phyloP scores from a whole-genome alignment of 2,797 vertebrate genomes.

The Chelon labrosus region DNA sequence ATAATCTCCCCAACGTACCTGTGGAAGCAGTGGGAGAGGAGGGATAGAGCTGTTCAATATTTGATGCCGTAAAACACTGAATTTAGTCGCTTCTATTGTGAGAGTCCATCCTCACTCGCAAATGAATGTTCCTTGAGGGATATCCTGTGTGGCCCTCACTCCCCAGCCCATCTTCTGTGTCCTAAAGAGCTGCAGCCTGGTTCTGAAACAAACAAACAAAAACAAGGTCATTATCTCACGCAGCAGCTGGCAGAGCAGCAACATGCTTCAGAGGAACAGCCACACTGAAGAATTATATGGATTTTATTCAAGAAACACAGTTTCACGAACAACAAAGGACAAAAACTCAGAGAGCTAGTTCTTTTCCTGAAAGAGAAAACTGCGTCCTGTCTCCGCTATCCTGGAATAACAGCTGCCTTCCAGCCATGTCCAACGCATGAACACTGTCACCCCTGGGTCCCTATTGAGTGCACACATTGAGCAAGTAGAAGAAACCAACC shows the following conservation, averaged over 20 bases:
- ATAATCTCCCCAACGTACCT: slow-evolving; percentile 97
- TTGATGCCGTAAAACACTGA: slow-evolving; percentile 5
- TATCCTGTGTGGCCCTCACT: slow-evolving; percentile 92
- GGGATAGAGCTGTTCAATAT: background rate
- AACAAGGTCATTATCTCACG: background rate
- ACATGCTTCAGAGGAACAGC: background rate
- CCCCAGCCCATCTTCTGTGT: slow-evolving; percentile 96
- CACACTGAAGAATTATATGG: background rate
- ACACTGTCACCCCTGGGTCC: too few relatives aligned
- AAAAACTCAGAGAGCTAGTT: too few relatives aligned
- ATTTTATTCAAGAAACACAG: too few relatives aligned
- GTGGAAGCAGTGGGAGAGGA: slow-evolving; percentile 5
- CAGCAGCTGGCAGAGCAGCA: background rate
- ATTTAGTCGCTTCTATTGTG: background rate
- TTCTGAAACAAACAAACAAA: slow-evolving; percentile 58
- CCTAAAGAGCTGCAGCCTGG: slow-evolving; percentile 92
- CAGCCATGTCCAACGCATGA: too few relatives aligned
- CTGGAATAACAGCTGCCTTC: too few relatives aligned
- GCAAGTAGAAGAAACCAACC: too few relatives aligned
- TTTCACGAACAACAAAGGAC: too few relatives aligned
- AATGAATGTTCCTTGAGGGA: slow-evolving; percentile 93
- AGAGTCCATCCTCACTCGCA: slow-evolving; percentile 91
- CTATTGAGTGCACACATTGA: too few relatives aligned
- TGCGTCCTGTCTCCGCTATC: too few relatives aligned
- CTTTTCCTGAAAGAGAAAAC: too few relatives aligned